Percentiles rank a stretch among this genome's conserved stretches.
phyloP scores from a whole-genome alignment of 2,888 invertebrate species.

The Idaea straminata region DNA sequence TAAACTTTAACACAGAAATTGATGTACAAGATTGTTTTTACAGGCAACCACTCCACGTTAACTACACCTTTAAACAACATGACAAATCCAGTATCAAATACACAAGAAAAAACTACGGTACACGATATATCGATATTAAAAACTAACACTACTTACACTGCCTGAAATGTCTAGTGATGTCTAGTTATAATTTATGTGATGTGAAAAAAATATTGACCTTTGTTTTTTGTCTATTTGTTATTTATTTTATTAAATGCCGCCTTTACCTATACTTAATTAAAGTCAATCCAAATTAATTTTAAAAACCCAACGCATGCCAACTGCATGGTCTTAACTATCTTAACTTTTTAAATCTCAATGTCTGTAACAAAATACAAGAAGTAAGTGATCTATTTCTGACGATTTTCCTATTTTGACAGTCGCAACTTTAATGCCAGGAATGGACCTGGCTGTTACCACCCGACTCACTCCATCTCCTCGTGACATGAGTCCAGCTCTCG shows the following conservation, averaged over 20 bases:
- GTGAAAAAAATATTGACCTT: slow-evolving; percentile 8
- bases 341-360: slow-evolving; percentile 14
- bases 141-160: slow-evolving; percentile 43
- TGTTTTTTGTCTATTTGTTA: background rate
- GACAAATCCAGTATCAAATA: slow-evolving; percentile 49
- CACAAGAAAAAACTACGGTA: slow-evolving; percentile 65
- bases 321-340: slow-evolving; percentile 39
- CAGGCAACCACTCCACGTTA: slow-evolving; percentile 65
- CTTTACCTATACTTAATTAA: background rate
- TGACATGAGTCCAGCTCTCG: slow-evolving; percentile 82
- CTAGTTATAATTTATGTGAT: slow-evolving; percentile 17
- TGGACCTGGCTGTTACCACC: slow-evolving; percentile 83
- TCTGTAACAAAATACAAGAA: background rate
- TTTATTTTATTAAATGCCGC: slow-evolving; percentile 1
- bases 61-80: slow-evolving; percentile 57
- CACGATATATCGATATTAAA: slow-evolving; percentile 43
- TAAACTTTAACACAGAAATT: slow-evolving; percentile 22
- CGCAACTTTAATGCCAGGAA: slow-evolving; percentile 75
- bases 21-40: slow-evolving; percentile 45
- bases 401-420: slow-evolving; percentile 51
- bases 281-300: background rate
- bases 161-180: slow-evolving; percentile 28
- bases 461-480: slow-evolving; percentile 84
- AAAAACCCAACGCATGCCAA: slow-evolving; percentile 28
- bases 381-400: slow-evolving; percentile 10